phyloP scores from a whole-genome alignment of 2,888 invertebrate genomes.

The Celastrina argiolus region DNA sequence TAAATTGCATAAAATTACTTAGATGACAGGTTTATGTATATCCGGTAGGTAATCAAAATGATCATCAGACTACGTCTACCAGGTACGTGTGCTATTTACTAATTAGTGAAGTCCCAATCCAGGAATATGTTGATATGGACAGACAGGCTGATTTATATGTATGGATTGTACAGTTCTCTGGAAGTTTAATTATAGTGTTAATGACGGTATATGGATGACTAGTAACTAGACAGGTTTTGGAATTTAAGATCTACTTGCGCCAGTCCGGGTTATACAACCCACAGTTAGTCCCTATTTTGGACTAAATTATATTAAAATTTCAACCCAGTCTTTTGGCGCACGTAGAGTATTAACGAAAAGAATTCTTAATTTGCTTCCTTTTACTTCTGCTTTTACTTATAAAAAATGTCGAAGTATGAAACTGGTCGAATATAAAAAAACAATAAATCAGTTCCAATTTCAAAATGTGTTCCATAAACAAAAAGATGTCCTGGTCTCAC shows the following conservation, averaged over 20 bases:
- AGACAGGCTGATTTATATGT: conserved; percentile 23
- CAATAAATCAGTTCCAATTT: not conserved
- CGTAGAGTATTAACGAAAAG: no score
- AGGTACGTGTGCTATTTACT: conserved; percentile 13
- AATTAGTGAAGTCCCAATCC: conserved; percentile 21
- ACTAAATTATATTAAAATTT: no score
- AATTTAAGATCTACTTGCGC: no score
- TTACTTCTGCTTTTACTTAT: no score
- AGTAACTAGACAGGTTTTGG: not conserved
- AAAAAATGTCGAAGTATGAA: no score
- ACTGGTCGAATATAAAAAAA: not conserved
- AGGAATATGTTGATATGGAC: conserved; percentile 23
- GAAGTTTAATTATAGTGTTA: conserved; percentile 13
- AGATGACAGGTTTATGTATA: conserved; percentile 1
- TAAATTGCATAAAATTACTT: conserved; percentile 1
- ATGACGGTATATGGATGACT: conserved; percentile 7
- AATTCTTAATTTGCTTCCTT: no score
- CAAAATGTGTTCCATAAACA: conserved; percentile 6
- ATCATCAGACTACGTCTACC: conserved; percentile 5
- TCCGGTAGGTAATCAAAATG: not conserved
- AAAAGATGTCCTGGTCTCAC: conserved; percentile 45
- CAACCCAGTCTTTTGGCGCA: no score
- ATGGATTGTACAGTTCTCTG: conserved; percentile 1
- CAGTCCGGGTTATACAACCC: no score
- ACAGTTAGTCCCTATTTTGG: no score